Conservation (phyloP, 1,140 invertebrate genomes). For the Drosophila equinoxialis region DNA sequence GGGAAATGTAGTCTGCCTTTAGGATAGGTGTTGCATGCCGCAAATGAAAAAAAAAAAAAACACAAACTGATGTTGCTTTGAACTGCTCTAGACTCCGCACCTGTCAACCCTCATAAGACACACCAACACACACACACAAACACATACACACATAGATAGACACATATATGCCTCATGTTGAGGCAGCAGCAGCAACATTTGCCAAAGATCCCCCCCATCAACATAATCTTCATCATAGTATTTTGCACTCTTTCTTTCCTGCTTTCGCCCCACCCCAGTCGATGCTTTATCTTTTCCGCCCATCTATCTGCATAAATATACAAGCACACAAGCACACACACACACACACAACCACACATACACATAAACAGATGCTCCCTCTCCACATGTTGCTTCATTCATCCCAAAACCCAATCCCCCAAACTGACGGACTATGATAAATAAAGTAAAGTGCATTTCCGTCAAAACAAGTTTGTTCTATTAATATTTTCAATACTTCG, state of each 20-base stretch:
- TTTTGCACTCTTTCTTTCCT: conserved; percentile 55
- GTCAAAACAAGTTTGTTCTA: conserved; percentile 82
- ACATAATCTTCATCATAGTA: conserved; percentile 27
- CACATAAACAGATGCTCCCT: conserved; percentile 26
- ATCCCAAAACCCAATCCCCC: conserved; percentile 52
- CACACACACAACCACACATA: conserved; percentile 9
- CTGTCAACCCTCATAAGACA: conserved; percentile 48
- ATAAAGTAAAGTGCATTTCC: conserved; percentile 82
- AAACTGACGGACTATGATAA: conserved; percentile 75
- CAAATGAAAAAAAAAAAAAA: background rate
- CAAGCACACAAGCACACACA: conserved; percentile 20
- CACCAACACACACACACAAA: background rate
- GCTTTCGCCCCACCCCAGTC: conserved; percentile 39
- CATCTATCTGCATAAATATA: conserved; percentile 77
- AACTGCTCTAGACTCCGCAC: conserved; percentile 50
- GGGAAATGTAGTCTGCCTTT: background rate
- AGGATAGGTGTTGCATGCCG: background rate
- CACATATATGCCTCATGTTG: background rate
- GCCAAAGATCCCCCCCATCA: conserved; percentile 37
- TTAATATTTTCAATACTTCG: conserved; percentile 82
- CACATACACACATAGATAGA: background rate
- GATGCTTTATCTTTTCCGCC: conserved; percentile 78
- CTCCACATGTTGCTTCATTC: conserved; percentile 80
- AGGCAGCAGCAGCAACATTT: conserved; percentile 27
- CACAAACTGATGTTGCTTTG: conserved; percentile 34